A percentile compares a stretch with the other conserved stretches of the same genome.
Evolutionary conservation across 2,888 invertebrate species (phyloP).

Genomic region (Tiliacea citrago): DNA sequence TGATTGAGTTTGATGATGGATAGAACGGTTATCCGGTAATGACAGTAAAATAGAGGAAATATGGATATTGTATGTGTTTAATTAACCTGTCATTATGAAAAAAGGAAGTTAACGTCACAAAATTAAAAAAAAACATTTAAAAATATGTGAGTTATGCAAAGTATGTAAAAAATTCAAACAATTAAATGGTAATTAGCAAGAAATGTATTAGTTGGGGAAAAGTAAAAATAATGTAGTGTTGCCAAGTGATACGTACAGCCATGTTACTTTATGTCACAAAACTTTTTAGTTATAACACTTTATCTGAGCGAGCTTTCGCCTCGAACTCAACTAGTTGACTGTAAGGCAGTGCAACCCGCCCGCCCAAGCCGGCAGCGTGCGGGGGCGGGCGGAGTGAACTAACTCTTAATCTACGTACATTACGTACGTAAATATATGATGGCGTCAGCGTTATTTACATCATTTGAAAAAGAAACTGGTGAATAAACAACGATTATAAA

Average conservation of each 20-base stretch:
- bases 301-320: conserved; percentile 79
- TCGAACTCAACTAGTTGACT: conserved; percentile 82
- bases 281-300: conserved; percentile 72
- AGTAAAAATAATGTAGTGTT: conserved; percentile 41
- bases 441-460: conserved; percentile 77
- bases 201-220: conserved; percentile 32
- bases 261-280: conserved; percentile 77
- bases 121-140: neutral
- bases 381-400: conserved; percentile 80
- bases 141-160: neutral
- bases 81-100: neutral
- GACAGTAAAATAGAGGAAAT: neutral
- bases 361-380: conserved; percentile 80
- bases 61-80: neutral
- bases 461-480: conserved; percentile 54
- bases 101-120: neutral
- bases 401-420: conserved; percentile 62
- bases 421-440: conserved; percentile 55
- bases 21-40: neutral
- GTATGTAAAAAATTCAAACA: neutral
- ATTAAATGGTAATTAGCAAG: conserved; percentile 4
- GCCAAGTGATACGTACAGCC: conserved; percentile 82
- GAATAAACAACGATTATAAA: conserved; percentile 38
- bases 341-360: conserved; percentile 77
- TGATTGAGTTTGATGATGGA: neutral